Evolutionary conservation across 1,140 invertebrate species (phyloP).

Genomic region (Drosophila oshimai): DNA sequence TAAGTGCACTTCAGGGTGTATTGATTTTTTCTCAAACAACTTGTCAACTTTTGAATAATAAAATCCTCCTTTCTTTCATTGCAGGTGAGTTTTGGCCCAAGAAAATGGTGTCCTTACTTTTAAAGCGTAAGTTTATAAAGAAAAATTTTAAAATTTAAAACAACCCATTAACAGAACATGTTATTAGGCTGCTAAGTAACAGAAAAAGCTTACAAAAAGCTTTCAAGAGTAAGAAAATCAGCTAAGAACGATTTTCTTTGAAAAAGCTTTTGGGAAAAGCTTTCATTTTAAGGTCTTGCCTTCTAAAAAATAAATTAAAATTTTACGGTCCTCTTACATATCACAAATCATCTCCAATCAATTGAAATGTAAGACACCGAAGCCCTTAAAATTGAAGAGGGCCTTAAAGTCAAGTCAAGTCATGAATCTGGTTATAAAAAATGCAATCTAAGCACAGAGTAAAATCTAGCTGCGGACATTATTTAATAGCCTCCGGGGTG

Average conservation of each 20-base stretch:
- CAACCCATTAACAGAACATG: slow-evolving; percentile 5
- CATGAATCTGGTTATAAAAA: slow-evolving; percentile 4
- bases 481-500: slow-evolving; percentile 13
- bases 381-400: not conserved
- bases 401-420: not conserved
- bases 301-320: not conserved
- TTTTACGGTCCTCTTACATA: not conserved
- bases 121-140: slow-evolving; percentile 49
- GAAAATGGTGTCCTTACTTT: not conserved
- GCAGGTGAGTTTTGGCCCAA: slow-evolving; percentile 66
- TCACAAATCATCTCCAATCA: slow-evolving; percentile 44
- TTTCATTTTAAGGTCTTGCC: not conserved
- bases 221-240: slow-evolving; percentile 7
- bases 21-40: slow-evolving; percentile 19
- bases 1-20: slow-evolving; percentile 43
- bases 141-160: slow-evolving; percentile 18
- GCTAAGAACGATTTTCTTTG: not conserved
- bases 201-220: slow-evolving; percentile 32
- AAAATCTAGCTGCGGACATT: not conserved
- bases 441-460: slow-evolving; percentile 50
- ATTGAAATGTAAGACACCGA: slow-evolving; percentile 6
- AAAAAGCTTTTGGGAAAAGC: not conserved
- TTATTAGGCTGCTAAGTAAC: not conserved
- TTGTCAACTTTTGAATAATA: slow-evolving; percentile 32
- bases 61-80: slow-evolving; percentile 32